Conservation (phyloP, 92 coral and sea anemone species). For the Meandrina meandrites region DNA sequence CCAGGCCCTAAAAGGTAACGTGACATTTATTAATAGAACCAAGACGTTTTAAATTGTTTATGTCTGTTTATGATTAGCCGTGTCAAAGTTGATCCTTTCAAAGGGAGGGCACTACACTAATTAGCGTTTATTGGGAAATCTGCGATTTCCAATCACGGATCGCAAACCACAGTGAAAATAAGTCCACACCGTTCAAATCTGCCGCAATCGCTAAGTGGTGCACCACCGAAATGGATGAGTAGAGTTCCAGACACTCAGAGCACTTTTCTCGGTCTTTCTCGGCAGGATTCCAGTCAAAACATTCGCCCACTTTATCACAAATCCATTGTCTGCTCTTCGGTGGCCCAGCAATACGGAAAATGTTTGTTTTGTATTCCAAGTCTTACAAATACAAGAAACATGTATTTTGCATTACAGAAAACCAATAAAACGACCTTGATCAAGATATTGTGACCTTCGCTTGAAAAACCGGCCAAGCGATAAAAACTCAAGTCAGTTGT, state of each 20-base stretch:
- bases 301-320: background rate
- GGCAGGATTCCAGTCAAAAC: background rate
- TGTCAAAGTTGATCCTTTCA: conserved; percentile 35
- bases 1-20: conserved; percentile 26
- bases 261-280: background rate
- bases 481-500: background rate
- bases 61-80: conserved; percentile 26
- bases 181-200: background rate
- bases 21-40: conserved; percentile 46
- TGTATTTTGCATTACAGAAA: background rate
- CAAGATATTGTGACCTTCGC: background rate
- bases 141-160: conserved; percentile 12
- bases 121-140: conserved; percentile 24
- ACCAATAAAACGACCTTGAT: background rate
- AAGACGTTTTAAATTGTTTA: conserved; percentile 43
- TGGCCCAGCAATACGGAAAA: background rate
- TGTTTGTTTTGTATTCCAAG: background rate
- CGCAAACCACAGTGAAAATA: conserved; percentile 19
- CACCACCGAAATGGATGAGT: background rate
- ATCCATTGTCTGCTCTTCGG: background rate
- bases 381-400: background rate
- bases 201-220: background rate
- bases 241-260: background rate
- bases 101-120: conserved; percentile 3
- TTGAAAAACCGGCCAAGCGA: background rate